Evolutionary conservation across 2,797 vertebrate genomes (phyloP), one percentile per base, ranked within the genome.

Genomic region (Karalla daura): DNA sequence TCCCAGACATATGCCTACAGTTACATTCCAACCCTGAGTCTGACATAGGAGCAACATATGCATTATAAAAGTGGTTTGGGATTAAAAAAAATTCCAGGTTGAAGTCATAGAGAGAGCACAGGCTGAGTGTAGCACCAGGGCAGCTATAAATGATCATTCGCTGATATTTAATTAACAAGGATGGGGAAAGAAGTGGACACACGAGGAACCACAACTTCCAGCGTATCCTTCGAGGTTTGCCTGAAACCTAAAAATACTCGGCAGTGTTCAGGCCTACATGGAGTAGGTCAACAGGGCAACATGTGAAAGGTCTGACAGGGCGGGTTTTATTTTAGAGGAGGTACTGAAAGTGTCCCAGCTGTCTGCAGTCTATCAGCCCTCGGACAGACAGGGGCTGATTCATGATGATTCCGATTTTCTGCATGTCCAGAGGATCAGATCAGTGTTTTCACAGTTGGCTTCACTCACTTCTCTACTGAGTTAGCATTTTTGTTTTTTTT

Each of bases 311-410:
- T 7, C 59, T 4, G 49, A 59, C 10, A 0, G 24, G 27, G 41
- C 23, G 0, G 5, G 30, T 66, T 82, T 80, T 46, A 68, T 55
- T 77, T 70, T 55, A 23, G 35, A 60, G 20, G 35, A 60, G 30
- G 28, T 45, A 52, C 41, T 44, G 61, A 47, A 61, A 63, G 44
- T 56, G 1, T 4, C 6, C 4, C 47, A 78, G 70, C 68, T 78
- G 70, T 74, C 41, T 37, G 27, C 32, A 33, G 23, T 71, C 39
- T 17, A 49, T 58, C 56, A 75, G 20, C 1, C 0, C 15, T 1
- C 39, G 14, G 8, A 10, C 10, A 11, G 33, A 51, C 10, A 23
- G 10, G 23, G 18, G 20, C 9, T 17, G 39, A 59, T 30, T 59
- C 20, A 61, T 9, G 33, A 7, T 23, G n/a, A 5, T 10, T 2